Evolutionary conservation across 2,888 invertebrate genomes (phyloP).

Genomic region (Rapana venosa): DNA sequence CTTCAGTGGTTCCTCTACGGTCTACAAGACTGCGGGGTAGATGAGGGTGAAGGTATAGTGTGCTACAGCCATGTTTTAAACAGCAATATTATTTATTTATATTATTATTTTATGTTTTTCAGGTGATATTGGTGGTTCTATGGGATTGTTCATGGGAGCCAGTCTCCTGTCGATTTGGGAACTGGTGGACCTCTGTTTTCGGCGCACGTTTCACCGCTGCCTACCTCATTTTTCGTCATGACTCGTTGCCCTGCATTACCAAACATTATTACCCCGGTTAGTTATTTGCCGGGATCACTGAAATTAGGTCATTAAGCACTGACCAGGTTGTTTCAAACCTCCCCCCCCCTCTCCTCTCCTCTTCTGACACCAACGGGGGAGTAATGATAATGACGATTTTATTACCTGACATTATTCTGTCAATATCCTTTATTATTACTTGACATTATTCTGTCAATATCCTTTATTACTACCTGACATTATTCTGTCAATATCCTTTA

Average conservation of each 20-base stretch:
- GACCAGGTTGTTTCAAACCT: background rate
- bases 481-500: no score
- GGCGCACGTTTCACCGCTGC: background rate
- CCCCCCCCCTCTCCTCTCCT: conserved; percentile 23
- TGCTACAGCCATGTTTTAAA: no score
- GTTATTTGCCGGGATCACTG: background rate
- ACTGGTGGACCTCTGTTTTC: background rate
- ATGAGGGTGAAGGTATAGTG: no score
- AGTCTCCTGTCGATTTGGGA: background rate
- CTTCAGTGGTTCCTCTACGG: no score
- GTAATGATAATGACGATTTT: background rate
- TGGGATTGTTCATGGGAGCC: background rate
- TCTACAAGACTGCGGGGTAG: no score
- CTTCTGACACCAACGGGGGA: background rate
- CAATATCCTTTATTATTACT: no score
- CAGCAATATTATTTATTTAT: no score
- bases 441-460: no score
- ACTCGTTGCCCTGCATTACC: background rate
- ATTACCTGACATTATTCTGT: no score
- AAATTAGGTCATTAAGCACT: background rate
- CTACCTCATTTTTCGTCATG: background rate
- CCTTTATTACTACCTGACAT: no score
- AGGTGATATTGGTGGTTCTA: conserved; percentile 4
- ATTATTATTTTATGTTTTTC: background rate
- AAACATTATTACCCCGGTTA: background rate